A percentile compares a stretch with the other conserved stretches of the same genome.
Evolutionary conservation across 2,888 invertebrate genomes (phyloP).

Genomic region (Beris chalybata): DNA sequence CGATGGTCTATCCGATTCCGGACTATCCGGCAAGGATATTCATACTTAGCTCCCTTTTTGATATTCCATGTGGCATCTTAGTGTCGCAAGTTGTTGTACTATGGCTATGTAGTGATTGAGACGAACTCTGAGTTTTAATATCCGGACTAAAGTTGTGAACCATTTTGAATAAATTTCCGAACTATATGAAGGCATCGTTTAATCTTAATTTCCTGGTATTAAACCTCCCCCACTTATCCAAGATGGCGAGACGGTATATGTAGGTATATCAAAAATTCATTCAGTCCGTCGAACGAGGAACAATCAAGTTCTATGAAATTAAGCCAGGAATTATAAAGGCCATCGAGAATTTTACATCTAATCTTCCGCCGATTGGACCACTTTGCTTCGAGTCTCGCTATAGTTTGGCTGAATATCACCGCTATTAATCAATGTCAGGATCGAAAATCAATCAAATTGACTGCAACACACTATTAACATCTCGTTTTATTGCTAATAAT

Average conservation of each 20-base stretch:
- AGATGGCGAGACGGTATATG: too few species aligned
- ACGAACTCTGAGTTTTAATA: conserved; percentile 32
- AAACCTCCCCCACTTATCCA: too few species aligned
- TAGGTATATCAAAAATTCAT: too few species aligned
- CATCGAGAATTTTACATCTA: too few species aligned
- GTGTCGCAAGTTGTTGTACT: conserved; percentile 14
- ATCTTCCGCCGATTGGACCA: too few species aligned
- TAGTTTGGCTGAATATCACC: background rate
- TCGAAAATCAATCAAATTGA: conserved; percentile 11
- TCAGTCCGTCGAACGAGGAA: too few species aligned
- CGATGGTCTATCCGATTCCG: conserved; percentile 5
- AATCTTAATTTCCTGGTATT: too few species aligned
- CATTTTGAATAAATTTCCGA: conserved; percentile 34
- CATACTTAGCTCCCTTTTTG: conserved; percentile 17
- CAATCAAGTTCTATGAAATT: too few species aligned
- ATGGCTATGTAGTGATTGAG: conserved; percentile 12
- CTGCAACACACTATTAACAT: conserved; percentile 8
- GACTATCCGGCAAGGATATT: background rate
- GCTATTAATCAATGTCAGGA: background rate
- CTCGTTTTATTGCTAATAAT: background rate
- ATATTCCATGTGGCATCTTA: conserved; percentile 15
- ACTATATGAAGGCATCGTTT: too few species aligned
- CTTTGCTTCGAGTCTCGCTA: too few species aligned
- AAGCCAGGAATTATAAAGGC: too few species aligned
- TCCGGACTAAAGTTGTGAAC: conserved; percentile 30